A percentile compares a stretch with the other conserved stretches of the same genome.
phyloP scores from a whole-genome alignment of 2,888 invertebrate species.

The Megamerina dolium region DNA sequence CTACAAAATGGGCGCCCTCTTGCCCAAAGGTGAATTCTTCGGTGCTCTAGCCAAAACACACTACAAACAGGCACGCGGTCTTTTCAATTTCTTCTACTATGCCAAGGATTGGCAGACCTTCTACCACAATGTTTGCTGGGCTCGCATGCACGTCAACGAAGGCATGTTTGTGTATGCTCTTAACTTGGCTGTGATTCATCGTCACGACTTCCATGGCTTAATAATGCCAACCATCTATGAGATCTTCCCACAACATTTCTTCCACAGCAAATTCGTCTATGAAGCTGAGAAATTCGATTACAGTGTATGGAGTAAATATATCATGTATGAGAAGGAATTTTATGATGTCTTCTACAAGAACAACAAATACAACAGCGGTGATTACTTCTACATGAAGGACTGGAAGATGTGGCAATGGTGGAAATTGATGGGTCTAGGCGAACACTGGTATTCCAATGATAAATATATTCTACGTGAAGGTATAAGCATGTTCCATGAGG shows the following conservation, averaged over 20 bases:
- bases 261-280: slow-evolving; percentile 60
- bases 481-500: slow-evolving; percentile 20
- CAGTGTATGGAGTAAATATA: slow-evolving; percentile 47
- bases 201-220: slow-evolving; percentile 58
- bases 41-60: slow-evolving; percentile 51
- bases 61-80: slow-evolving; percentile 52
- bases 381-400: slow-evolving; percentile 26
- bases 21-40: slow-evolving; percentile 54
- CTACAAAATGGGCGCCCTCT: slow-evolving; percentile 42
- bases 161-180: slow-evolving; percentile 61
- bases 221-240: slow-evolving; percentile 67
- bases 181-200: slow-evolving; percentile 57
- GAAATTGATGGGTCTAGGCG: slow-evolving; percentile 30
- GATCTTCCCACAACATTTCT: slow-evolving; percentile 64
- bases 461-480: slow-evolving; percentile 26
- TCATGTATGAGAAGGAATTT: slow-evolving; percentile 32
- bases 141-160: slow-evolving; percentile 62
- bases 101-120: too few relatives aligned
- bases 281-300: slow-evolving; percentile 55
- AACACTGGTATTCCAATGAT: slow-evolving; percentile 24
- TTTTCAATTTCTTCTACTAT: slow-evolving; percentile 62
- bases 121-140: too few relatives aligned
- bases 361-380: slow-evolving; percentile 17
- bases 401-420: slow-evolving; percentile 30
- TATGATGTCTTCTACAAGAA: slow-evolving; percentile 25